A percentile compares a stretch with the other conserved stretches of the same genome.
Evolutionary conservation across 2,113 vertebrate genomes (phyloP).

Genomic region (Festucalex cinctus): DNA sequence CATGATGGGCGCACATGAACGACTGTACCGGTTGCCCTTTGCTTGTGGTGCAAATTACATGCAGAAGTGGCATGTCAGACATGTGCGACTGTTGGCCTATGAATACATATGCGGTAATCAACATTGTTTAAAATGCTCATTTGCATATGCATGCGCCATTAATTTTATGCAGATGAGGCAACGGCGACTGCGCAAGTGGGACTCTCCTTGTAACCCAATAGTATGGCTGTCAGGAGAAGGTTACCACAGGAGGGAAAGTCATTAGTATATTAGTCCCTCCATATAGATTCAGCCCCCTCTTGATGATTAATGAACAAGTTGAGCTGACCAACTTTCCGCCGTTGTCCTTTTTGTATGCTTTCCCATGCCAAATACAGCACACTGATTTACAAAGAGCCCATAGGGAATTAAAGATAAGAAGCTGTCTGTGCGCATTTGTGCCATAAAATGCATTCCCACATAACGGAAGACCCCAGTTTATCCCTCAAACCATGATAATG

Average conservation of each 20-base stretch:
- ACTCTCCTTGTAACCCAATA: slow-evolving; percentile 69
- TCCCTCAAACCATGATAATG: slow-evolving; percentile 26
- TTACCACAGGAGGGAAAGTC: slow-evolving; percentile 63
- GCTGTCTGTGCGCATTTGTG: slow-evolving; percentile 28
- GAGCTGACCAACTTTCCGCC: slow-evolving; percentile 37
- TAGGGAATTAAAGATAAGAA: slow-evolving; percentile 20
- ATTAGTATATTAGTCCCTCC: slow-evolving; percentile 52
- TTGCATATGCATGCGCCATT: slow-evolving; percentile 77
- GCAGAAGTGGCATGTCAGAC: slow-evolving; percentile 72
- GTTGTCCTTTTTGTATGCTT: slow-evolving; percentile 25
- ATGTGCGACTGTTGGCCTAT: slow-evolving; percentile 73
- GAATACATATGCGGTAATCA: slow-evolving; percentile 76
- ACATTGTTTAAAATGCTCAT: slow-evolving; percentile 75
- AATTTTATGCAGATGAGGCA: slow-evolving; percentile 74
- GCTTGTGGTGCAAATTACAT: slow-evolving; percentile 67
- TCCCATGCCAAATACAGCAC: slow-evolving; percentile 2
- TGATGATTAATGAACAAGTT: slow-evolving; percentile 55
- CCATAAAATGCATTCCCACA: slow-evolving; percentile 13
- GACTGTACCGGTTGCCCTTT: slow-evolving; percentile 64
- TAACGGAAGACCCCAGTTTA: slow-evolving; percentile 22
- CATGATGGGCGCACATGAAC: slow-evolving; percentile 51
- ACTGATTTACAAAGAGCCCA: slow-evolving; percentile 21
- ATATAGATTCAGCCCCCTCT: slow-evolving; percentile 39
- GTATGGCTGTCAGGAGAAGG: slow-evolving; percentile 70
- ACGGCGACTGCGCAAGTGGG: slow-evolving; percentile 47